Conservation (phyloP, 2,888 invertebrate species). For the Carterocephalus palaemon region DNA sequence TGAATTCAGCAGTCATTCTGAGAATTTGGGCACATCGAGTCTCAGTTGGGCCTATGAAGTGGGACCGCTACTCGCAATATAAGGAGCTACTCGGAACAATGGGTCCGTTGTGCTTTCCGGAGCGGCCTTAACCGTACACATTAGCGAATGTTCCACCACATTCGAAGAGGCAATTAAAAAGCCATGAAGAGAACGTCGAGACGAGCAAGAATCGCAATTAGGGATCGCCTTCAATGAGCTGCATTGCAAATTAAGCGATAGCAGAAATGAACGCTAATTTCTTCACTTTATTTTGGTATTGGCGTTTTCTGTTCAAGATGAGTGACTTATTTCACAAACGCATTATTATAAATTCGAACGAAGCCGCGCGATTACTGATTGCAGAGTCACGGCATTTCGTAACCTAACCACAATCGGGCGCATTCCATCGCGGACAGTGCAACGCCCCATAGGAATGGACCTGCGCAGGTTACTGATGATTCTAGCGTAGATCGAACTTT, state of each 20-base stretch:
- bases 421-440: slow-evolving; percentile 68
- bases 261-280: slow-evolving; percentile 1
- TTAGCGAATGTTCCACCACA: slow-evolving; percentile 66
- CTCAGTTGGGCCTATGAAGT: slow-evolving; percentile 54
- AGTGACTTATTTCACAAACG: slow-evolving; percentile 13
- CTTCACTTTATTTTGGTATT: background rate
- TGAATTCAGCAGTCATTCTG: slow-evolving; percentile 64
- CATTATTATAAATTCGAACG: slow-evolving; percentile 51
- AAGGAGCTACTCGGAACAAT: slow-evolving; percentile 67
- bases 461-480: slow-evolving; percentile 56
- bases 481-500: slow-evolving; percentile 6
- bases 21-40: slow-evolving; percentile 62
- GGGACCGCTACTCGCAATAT: slow-evolving; percentile 67
- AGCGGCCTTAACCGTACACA: slow-evolving; percentile 57
- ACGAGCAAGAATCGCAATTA: slow-evolving; percentile 50
- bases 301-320: background rate
- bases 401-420: slow-evolving; percentile 71
- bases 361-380: slow-evolving; percentile 48
- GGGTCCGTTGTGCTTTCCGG: slow-evolving; percentile 61
- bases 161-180: slow-evolving; percentile 69
- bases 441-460: slow-evolving; percentile 64
- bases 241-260: slow-evolving; percentile 16
- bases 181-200: slow-evolving; percentile 52
- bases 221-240: slow-evolving; percentile 25
- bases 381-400: slow-evolving; percentile 69